A percentile compares a stretch with the other conserved stretches of the same genome.
Conservation (phyloP, 23 tunicate genomes). For the Corella eumyota region DNA sequence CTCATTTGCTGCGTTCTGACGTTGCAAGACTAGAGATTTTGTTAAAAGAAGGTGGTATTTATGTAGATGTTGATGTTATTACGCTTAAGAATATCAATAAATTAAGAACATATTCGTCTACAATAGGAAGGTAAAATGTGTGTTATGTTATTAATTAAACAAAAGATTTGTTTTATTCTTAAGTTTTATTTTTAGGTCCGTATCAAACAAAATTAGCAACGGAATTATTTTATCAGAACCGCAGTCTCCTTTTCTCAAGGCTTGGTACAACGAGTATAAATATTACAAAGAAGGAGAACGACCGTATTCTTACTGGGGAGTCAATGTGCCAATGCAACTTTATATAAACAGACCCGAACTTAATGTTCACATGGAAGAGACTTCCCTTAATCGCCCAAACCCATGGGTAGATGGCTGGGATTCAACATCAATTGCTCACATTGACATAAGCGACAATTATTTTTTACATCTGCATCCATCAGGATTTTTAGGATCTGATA, state of each 20-base stretch:
- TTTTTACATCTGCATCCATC: slow-evolving; percentile 53
- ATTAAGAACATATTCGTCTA: no score
- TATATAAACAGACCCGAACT: not conserved
- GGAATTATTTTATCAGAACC: slow-evolving; percentile 35
- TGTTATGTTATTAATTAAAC: no score
- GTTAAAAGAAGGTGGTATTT: no score
- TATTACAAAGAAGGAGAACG: no score
- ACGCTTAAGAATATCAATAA: no score
- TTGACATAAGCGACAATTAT: slow-evolving; percentile 17
- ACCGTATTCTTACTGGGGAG: slow-evolving; percentile 36
- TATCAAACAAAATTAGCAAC: slow-evolving; percentile 39
- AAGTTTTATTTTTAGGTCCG: slow-evolving; percentile 18
- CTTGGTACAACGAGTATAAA: slow-evolving; percentile 19
- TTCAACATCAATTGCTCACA: slow-evolving; percentile 27
- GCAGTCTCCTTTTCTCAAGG: slow-evolving; percentile 10
- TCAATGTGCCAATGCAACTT: slow-evolving; percentile 16
- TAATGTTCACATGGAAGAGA: slow-evolving; percentile 27
- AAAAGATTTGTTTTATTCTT: no score
- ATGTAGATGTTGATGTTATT: no score
- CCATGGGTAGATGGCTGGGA: slow-evolving; percentile 36
- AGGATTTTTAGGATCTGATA: no score
- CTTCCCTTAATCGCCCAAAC: slow-evolving; percentile 38
- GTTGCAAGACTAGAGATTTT: no score
- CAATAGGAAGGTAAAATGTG: no score
- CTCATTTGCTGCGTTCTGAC: no score